Conservation (phyloP, 1,140 invertebrate species). For the Dolichoris vasculosae region DNA sequence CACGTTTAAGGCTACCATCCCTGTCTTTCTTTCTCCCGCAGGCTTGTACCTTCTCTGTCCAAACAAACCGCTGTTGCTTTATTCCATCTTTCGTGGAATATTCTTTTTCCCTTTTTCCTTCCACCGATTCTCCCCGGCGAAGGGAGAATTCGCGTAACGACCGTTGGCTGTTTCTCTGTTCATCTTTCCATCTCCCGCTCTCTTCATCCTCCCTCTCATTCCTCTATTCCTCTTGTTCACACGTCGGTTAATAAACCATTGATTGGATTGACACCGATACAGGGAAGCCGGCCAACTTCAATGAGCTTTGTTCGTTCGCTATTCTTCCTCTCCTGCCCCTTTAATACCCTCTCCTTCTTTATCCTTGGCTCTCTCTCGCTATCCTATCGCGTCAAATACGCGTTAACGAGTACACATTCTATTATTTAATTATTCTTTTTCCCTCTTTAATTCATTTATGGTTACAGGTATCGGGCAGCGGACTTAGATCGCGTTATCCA, state of each 20-base stretch:
- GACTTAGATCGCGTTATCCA: conserved; percentile 21
- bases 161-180: conserved; percentile 52
- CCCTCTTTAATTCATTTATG: not conserved
- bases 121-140: conserved; percentile 54
- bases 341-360: not conserved
- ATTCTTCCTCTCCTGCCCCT: conserved; percentile 22
- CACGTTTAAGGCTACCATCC: conserved; percentile 63
- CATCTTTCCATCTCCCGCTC: conserved; percentile 44
- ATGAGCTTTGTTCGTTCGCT: conserved; percentile 50
- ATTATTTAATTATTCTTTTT: conserved; percentile 3
- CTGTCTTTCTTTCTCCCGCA: not conserved
- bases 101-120: conserved; percentile 40
- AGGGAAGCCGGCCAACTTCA: conserved; percentile 49
- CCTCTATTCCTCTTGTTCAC: conserved; percentile 60
- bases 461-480: not conserved
- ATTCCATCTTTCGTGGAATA: conserved; percentile 33
- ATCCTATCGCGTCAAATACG: not conserved
- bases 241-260: conserved; percentile 71
- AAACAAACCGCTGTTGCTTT: conserved; percentile 59
- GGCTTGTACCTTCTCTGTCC: conserved; percentile 53
- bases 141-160: conserved; percentile 12
- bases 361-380: not conserved
- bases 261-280: conserved; percentile 72
- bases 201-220: not conserved
- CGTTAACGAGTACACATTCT: not conserved